Evolutionary conservation across 1,140 invertebrate species (phyloP).

Genomic region (Drosophila simulans): DNA sequence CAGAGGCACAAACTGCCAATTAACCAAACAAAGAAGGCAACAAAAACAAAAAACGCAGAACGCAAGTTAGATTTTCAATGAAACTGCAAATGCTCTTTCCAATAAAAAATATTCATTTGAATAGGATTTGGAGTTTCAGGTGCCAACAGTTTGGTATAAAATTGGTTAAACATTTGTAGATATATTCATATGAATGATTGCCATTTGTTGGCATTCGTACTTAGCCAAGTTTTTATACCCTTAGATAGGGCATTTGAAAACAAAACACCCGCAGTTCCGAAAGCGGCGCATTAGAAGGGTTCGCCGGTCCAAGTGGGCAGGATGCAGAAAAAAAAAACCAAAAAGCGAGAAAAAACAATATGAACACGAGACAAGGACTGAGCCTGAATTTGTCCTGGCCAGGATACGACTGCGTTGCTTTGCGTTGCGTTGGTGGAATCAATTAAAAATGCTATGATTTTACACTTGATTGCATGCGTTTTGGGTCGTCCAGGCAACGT

Average conservation of each 20-base stretch:
- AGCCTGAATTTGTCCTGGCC: constrained; percentile 26
- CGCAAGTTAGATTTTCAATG: not conserved
- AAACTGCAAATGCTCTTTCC: constrained; percentile 2
- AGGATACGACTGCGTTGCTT: constrained; percentile 3
- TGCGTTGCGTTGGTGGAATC: constrained; percentile 61
- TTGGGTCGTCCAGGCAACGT: constrained; percentile 70
- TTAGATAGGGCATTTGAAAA: constrained; percentile 9
- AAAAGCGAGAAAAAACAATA: not conserved
- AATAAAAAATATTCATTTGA: not conserved
- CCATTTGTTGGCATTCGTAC: too few species aligned
- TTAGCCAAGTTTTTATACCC: not conserved
- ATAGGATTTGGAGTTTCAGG: too few species aligned
- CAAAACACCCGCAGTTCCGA: constrained; percentile 39
- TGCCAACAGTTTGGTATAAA: too few species aligned
- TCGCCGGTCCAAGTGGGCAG: constrained; percentile 17
- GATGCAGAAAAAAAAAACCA: not conserved
- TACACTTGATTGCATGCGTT: constrained; percentile 77
- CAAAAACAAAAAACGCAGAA: not conserved
- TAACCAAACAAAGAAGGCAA: constrained; percentile 65
- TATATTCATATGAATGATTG: too few species aligned
- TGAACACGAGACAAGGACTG: constrained; percentile 19
- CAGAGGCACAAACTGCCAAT: constrained; percentile 69
- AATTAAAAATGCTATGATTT: constrained; percentile 81
- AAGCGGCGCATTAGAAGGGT: constrained; percentile 51
- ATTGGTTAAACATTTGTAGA: too few species aligned